Evolutionary conservation across 1,140 invertebrate species (phyloP), one percentile per base, ranked within the genome.

Genomic region (Pachyrhynchus sulphureomaculatus): DNA sequence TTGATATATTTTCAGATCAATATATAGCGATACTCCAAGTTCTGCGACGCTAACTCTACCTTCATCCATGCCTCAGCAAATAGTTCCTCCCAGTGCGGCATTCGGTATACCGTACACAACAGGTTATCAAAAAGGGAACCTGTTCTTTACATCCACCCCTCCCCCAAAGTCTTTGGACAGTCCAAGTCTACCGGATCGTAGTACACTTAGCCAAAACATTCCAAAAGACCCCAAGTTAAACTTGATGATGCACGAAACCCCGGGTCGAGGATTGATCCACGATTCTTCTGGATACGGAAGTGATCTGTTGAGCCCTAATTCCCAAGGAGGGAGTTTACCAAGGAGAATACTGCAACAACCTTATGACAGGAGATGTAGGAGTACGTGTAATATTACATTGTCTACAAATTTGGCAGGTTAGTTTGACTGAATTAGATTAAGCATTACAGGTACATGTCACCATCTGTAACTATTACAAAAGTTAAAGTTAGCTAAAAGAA

Each of bases 361-460:
- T 0, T 74, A 70, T 44, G 71, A 74, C 47, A 72, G 65, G 20
- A 75, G 75, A 51, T 88, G 86, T 59, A 83, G 80, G 41, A 89
- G 86, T 71, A 88, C 86, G 0, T 88, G 84, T 67, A 88, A 82
- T 67, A 88, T 88, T 33, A 79, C 85, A 6, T 70, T 85, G n/a
- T 80, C 82, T 0, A 75, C 81, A 9, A 72, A 70, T 59, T 29
- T 29, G 26, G 12, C 26, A 29, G 26, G 26, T 29, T 29, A 29
- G 26, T 29, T 26, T 29, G 26, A 29, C 26, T 29, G 26, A 9
- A 29, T 26, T 26, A 26, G 8, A 26, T 26, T 26, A 26, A 26
- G 24, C n/a, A 26, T 26, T 26, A 26, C 24, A 4, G 24, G 24
- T n/a, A n/a, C n/a, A 26, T 26, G 24, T 4, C 24, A 26, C 24